Conservation (phyloP, 2,797 vertebrate species). For the Chaunax sp. region DNA sequence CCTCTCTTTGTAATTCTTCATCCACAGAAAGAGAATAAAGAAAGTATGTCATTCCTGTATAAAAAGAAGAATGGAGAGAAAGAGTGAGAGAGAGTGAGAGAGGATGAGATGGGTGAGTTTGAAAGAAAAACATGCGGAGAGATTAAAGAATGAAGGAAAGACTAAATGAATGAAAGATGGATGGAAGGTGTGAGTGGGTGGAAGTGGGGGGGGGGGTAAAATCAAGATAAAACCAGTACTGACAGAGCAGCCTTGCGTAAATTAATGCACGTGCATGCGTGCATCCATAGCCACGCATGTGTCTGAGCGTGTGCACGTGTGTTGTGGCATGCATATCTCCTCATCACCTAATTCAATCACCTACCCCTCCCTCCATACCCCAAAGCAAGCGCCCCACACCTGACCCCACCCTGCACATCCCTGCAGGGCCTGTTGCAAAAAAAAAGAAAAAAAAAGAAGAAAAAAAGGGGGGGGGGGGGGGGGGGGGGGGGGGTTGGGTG, state of each 20-base stretch:
- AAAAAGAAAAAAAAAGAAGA: slow-evolving; percentile 2
- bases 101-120: slow-evolving; percentile 49
- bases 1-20: slow-evolving; percentile 53
- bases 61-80: slow-evolving; percentile 52
- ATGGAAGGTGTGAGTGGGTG: slow-evolving; percentile 21
- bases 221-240: slow-evolving; percentile 59
- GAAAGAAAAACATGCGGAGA: slow-evolving; percentile 49
- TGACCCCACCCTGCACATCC: slow-evolving; percentile 74
- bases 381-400: slow-evolving; percentile 76
- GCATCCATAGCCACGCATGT: slow-evolving; percentile 37
- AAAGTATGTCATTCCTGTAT: slow-evolving; percentile 70
- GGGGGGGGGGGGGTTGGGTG: no score
- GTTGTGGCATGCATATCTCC: slow-evolving; percentile 65
- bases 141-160: slow-evolving; percentile 47
- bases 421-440: slow-evolving; percentile 64
- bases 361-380: slow-evolving; percentile 47
- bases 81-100: slow-evolving; percentile 10
- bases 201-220: slow-evolving; percentile 5
- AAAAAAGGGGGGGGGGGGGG: background rate
- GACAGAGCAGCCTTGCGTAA: slow-evolving; percentile 66
- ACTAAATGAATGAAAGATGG: slow-evolving; percentile 16
- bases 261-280: slow-evolving; percentile 52
- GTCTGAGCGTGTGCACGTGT: slow-evolving; percentile 48
- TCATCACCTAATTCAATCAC: slow-evolving; percentile 42
- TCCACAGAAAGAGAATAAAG: slow-evolving; percentile 49